Base-by-base conservation (phyloP, 2,797 vertebrate genomes). In the Chaetophractus vellerosus region DNA sequence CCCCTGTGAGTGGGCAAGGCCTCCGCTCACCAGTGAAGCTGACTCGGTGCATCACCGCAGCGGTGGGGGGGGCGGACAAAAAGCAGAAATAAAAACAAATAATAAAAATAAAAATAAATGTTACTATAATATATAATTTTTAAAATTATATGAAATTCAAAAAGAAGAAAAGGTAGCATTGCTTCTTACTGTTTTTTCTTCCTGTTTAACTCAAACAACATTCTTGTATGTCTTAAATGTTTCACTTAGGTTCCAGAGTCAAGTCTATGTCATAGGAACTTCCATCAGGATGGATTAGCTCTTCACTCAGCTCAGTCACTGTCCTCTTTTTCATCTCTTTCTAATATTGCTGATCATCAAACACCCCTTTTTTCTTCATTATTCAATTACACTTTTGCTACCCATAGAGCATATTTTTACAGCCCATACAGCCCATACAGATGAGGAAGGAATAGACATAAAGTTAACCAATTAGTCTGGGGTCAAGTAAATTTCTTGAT, bases 391-490 rank as follows among this genome's bases (percentile, higher is more conserved):
- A 91, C 6, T 83, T 83, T 36, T 69, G 28, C 14, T 81, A 14
- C 33, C 52, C 15, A 48, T 64, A 72, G 18, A 90, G 11, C 75
- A 83, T 9, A 91, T 6, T 87, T 83, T 36, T 69, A 24, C 18
- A 86, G 14, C 33, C 52, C 16, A 48, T 66, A 72, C 23, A 90
- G 11, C 75, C 68, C 80, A 33, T 66, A 78, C 61, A 86, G 9
- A 69, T 71, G 2, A 92, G 4, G 66, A 52, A 87, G 66, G 74
- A 28, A 66, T 59, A 71, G 3, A 76, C n/a, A 75, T 6, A 59
- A 36, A 88, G 61, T 80, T 75, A 87, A 86, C 15, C 69, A 90
- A 52, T 90, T 88, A 91, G 11, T 33, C 61, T 68, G 26, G 1
- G 1, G 23, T 63, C 45, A 55, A 76, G 23, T 80, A 92, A 89